Conservation (phyloP, 2,113 vertebrate species). For the Myiozetetes cayanensis region DNA sequence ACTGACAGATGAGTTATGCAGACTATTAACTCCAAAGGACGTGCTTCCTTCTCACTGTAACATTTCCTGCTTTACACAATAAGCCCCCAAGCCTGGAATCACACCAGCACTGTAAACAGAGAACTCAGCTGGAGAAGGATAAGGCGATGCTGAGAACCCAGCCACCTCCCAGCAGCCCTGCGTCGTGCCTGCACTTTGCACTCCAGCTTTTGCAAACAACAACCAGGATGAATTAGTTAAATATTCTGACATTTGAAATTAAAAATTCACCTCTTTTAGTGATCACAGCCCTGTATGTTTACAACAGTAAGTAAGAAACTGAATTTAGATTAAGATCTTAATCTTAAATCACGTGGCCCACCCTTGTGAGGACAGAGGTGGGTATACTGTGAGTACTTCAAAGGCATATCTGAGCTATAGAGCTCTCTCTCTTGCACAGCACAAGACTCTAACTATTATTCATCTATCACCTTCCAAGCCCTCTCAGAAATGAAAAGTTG, state of each 20-base stretch:
- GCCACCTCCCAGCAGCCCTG: background rate
- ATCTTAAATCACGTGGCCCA: background rate
- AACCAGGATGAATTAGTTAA: background rate
- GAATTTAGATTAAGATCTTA: background rate
- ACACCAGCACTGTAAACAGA: background rate
- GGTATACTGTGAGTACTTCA: background rate
- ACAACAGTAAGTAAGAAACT: background rate
- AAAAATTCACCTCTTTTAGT: background rate
- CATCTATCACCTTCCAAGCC: background rate
- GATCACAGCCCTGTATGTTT: background rate
- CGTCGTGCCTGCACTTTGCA: rapidly evolving
- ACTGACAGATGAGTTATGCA: background rate
- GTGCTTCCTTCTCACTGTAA: background rate
- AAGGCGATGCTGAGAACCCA: rapidly evolving
- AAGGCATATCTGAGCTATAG: background rate
- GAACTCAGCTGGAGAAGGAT: background rate
- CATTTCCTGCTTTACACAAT: background rate
- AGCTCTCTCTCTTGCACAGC: background rate
- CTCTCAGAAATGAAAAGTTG: background rate
- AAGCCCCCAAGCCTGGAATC: background rate
- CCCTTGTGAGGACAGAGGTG: background rate
- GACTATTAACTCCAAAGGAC: background rate
- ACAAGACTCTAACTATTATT: background rate
- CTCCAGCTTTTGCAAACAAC: background rate
- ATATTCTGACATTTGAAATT: background rate